Evolutionary conservation across 1,140 invertebrate species (phyloP).

Genomic region (Drosophila tsacasi): DNA sequence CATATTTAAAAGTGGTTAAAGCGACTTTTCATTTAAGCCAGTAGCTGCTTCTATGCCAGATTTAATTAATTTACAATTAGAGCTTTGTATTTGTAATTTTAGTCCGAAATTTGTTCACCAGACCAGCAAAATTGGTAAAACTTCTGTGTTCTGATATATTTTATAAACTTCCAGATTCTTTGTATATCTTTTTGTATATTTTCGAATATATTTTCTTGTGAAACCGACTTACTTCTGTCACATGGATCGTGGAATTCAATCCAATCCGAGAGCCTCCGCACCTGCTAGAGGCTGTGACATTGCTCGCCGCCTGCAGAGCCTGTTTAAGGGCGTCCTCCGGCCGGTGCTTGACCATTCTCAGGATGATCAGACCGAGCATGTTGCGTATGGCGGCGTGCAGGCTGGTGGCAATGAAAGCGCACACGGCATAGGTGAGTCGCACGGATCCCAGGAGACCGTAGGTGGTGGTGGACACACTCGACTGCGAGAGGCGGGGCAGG

Average conservation of each 20-base stretch:
- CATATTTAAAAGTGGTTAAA: background rate
- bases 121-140: no score
- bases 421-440: conserved; percentile 68
- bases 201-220: background rate
- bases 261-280: conserved; percentile 12
- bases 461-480: background rate
- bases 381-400: conserved; percentile 69
- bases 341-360: conserved; percentile 69
- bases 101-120: no score
- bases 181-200: background rate
- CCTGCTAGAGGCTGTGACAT: conserved; percentile 5
- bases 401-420: conserved; percentile 65
- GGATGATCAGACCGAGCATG: conserved; percentile 70
- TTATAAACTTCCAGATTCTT: background rate
- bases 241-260: background rate
- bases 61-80: no score
- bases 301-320: background rate
- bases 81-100: no score
- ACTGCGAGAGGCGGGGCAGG: conserved; percentile 34
- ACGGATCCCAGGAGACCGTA: conserved; percentile 52
- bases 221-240: conserved; percentile 25
- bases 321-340: conserved; percentile 26
- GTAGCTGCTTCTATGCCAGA: background rate
- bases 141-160: background rate
- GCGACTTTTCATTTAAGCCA: background rate